phyloP scores from a whole-genome alignment of 2,113 vertebrate genomes.

The Plotosus lineatus region DNA sequence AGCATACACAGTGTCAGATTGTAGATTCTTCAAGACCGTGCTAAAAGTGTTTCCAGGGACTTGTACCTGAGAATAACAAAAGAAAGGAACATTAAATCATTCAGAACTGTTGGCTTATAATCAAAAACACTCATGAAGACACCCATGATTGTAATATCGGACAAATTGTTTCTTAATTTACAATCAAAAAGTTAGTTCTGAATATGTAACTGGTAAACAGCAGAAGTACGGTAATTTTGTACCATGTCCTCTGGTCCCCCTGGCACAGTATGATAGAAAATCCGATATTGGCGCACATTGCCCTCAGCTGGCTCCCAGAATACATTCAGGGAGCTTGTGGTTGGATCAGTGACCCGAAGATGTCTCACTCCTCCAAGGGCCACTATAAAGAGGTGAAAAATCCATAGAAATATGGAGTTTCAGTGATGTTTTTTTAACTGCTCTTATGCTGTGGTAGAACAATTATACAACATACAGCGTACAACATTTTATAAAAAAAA shows the following conservation, averaged over 20 bases:
- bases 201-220: not conserved
- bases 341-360: constrained; percentile 88
- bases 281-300: constrained; percentile 86
- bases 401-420: too few relatives aligned
- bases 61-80: constrained; percentile 72
- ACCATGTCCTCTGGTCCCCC: constrained; percentile 88
- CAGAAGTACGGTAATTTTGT: constrained; percentile 33
- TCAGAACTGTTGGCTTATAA: not conserved
- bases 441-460: too few relatives aligned
- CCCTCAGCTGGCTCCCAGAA: constrained; percentile 95
- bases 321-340: constrained; percentile 87
- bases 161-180: not conserved
- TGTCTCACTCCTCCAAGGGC: constrained; percentile 89
- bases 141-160: not conserved
- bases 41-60: constrained; percentile 86
- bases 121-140: not conserved
- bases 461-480: too few relatives aligned
- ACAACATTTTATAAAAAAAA: too few relatives aligned
- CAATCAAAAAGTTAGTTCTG: not conserved
- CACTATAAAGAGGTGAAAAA: too few relatives aligned
- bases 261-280: constrained; percentile 82
- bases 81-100: not conserved
- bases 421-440: too few relatives aligned
- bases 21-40: constrained; percentile 83
- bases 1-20: constrained; percentile 85